phyloP scores from a whole-genome alignment of 2,113 vertebrate species.

The Phodopus roborovskii region DNA sequence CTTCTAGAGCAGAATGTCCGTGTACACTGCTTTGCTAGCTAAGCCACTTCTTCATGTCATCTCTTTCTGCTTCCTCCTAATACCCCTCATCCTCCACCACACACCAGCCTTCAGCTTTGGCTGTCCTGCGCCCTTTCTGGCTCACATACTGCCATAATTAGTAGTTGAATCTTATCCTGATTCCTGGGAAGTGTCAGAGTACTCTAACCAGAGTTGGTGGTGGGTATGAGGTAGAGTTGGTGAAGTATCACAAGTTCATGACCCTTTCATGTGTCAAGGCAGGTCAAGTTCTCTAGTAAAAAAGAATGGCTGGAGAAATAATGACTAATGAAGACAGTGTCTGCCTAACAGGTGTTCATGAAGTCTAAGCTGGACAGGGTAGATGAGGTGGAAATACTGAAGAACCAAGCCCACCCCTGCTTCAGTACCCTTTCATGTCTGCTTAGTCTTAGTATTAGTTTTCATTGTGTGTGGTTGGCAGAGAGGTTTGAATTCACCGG shows the following conservation, averaged over 20 bases:
- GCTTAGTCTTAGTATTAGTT: not conserved
- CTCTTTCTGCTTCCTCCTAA: conserved; percentile 23
- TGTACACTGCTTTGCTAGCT: not conserved
- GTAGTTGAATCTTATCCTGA: not conserved
- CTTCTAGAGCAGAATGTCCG: not conserved
- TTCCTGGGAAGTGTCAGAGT: conserved; percentile 33
- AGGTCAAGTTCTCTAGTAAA: conserved; percentile 27
- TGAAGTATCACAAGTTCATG: not conserved
- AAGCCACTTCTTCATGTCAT: not conserved
- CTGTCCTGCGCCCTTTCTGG: not conserved
- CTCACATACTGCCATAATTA: not conserved
- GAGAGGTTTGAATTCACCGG: conserved; percentile 33
- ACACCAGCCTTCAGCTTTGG: not conserved
- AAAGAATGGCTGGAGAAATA: conserved; percentile 15
- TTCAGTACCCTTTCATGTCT: conserved; percentile 27
- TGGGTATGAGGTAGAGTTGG: not conserved
- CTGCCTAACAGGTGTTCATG: conserved; percentile 18
- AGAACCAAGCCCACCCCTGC: not conserved
- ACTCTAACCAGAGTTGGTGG: not conserved
- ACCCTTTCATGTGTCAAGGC: not conserved
- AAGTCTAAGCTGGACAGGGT: conserved; percentile 24
- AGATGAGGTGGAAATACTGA: conserved; percentile 8
- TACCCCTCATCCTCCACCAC: not conserved
- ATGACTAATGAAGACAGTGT: not conserved
- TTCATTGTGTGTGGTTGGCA: conserved; percentile 40